Base-by-base conservation (phyloP, 2,113 vertebrate genomes). In the Oceanodroma tethys region DNA sequence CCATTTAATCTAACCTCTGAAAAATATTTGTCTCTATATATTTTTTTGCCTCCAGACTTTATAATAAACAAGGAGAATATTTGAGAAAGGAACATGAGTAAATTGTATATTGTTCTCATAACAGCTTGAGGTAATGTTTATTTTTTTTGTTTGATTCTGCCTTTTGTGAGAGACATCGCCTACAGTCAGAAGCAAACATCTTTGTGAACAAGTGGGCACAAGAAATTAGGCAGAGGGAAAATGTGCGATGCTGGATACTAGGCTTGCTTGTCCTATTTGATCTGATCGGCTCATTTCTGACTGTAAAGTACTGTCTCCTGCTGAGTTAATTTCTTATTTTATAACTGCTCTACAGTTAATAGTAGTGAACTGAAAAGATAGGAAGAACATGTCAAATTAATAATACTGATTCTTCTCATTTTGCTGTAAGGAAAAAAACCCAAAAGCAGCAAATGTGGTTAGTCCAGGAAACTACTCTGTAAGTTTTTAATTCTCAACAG, bases 401-500 rank as follows among this genome's bases (percentile, higher is more conserved):
- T 88, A 88, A 53, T 62, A 10, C n/a, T 48, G 42, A 8, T 75
- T 86, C 15, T 96, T 79, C 40, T 90, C 16, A 20, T 88, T 90
- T 93, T 40, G 10, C 38, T 76, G 15, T 47, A 48, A 80, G 36
- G 9, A 58, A 80, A 76, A 65, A 63, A 81, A 18, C 0, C 5
- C 29, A 34, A 88, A 93, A 65, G 9, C 26, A 76, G 27, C 36
- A 86, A 84, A 58, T 92, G 67, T 88, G 62, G 66, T 90, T 94
- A 88, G 40, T 76, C 20, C 45, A 92, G 45, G 70, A 90, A 94
- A 88, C 71, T 38, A 27, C 56, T 58, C 56, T 50, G 13, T 45
- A 29, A 53, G 85, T 95, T 90, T 60, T 83, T 88, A 83, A 92
- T 94, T 96, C 68, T 92, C 50, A 92, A 34, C 50, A 66, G 45